Evolutionary conservation across 2,888 invertebrate genomes (phyloP), one percentile per base, ranked within the genome.

Genomic region (Eilema griseolum): DNA sequence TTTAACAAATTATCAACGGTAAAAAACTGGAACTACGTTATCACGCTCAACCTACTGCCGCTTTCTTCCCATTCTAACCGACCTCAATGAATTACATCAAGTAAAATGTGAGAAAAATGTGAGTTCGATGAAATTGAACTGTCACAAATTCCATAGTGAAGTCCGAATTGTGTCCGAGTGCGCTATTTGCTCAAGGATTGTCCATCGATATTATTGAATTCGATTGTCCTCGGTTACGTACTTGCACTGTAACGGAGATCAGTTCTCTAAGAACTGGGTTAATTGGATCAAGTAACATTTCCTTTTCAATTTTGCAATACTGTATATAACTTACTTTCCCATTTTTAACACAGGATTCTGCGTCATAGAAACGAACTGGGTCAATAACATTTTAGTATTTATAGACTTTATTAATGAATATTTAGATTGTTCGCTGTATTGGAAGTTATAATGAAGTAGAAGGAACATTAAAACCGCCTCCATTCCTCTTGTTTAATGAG

Each of bases 271-370:
- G 65, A 72, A 66, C 69, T 70, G 64, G 69, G 69, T 60, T 72
- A 63, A 69, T 16, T 74, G 33, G 69, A 67, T 76, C 59, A 23
- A 61, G 65, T 72, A 63, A 59, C 63, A 67, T 67, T 74, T 71
- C 62, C 57, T 72, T 67, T 67, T 61, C 16, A 61, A 59, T 41
- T 67, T 65, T 61, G 67, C 37, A 59, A 71, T 57, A 65, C n/a
- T 28, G 26, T 20, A 11, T 37, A 8, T 0, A 23, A 31, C 33
- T 23, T 52, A n/a, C 52, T 52, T 8, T 8, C n/a, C n/a, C n/a
- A n/a, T n/a, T 52, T 52, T 52, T 1, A 10, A 52, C 52, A n/a
- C 52, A 52, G 52, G n/a, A 52, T n/a, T 52, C n/a, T 52, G 52
- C n/a, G n/a, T 52, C n/a, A n/a, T 52, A 52, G 52, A 52, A 52